Percentiles rank a stretch among this genome's conserved stretches.
These are phyloP conservation scores for Tarsius wallacei DNA, from an alignment of 2,797 vertebrate genomes.

Conservation along the genomic window DNA sequence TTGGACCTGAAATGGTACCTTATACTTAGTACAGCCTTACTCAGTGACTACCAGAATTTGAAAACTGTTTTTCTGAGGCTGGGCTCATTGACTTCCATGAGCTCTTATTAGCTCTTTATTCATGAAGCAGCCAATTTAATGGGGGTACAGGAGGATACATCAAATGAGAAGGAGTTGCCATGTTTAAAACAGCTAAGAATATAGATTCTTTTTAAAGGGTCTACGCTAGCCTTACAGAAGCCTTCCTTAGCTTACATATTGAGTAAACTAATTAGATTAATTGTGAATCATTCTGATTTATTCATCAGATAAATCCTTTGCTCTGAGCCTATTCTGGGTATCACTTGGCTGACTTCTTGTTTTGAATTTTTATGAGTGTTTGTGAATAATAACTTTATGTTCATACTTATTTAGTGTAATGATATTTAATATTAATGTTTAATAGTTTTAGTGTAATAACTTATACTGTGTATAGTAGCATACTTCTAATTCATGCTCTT, in stretches of 20 bases:
- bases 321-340: background rate
- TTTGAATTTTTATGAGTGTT: constrained; percentile 30
- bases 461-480: background rate
- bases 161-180: background rate
- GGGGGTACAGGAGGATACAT: background rate
- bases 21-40: background rate
- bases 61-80: background rate
- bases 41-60: background rate
- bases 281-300: background rate
- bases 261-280: background rate
- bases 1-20: background rate
- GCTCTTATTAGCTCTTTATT: background rate
- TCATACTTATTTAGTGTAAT: background rate
- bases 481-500: background rate
- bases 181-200: background rate
- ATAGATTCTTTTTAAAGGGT: background rate
- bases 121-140: background rate
- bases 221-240: background rate
- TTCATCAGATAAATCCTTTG: background rate
- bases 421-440: background rate
- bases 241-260: background rate
- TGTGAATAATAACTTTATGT: background rate
- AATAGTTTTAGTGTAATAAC: background rate
- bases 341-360: background rate
- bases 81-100: background rate